phyloP scores from a whole-genome alignment of 1,140 invertebrate species.

The Carposina sasakii region DNA sequence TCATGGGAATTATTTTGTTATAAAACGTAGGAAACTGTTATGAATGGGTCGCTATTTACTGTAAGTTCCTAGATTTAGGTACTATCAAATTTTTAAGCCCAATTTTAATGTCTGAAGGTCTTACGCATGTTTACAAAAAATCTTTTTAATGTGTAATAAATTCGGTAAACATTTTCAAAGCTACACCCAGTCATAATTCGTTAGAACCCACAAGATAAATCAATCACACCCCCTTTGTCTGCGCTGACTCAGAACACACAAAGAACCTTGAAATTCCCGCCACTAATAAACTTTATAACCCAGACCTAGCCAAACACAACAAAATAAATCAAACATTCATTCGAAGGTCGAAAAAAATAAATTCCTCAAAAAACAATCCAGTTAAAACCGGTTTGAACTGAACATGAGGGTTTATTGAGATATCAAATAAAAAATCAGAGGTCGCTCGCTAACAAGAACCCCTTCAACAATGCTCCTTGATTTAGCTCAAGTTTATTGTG shows the following conservation, averaged over 20 bases:
- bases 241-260: neutral
- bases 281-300: slow-evolving; percentile 40
- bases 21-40: no score
- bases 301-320: slow-evolving; percentile 33
- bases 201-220: neutral
- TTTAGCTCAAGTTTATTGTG: slow-evolving; percentile 61
- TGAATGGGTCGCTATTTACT: no score
- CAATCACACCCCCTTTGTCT: neutral
- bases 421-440: slow-evolving; percentile 70
- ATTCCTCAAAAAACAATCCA: slow-evolving; percentile 32
- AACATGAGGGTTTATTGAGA: slow-evolving; percentile 58
- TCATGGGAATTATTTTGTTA: no score
- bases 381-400: slow-evolving; percentile 34
- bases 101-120: no score
- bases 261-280: slow-evolving; percentile 21
- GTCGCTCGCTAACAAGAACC: slow-evolving; percentile 53
- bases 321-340: slow-evolving; percentile 56
- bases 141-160: neutral
- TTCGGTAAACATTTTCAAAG: neutral
- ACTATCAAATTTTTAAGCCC: no score
- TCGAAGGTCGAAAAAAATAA: slow-evolving; percentile 32
- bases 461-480: slow-evolving; percentile 62
- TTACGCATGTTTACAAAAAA: neutral
- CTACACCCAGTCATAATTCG: neutral
- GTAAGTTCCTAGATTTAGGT: no score